phyloP scores from a whole-genome alignment of 2,113 vertebrate species.

The Lophius piscatorius region DNA sequence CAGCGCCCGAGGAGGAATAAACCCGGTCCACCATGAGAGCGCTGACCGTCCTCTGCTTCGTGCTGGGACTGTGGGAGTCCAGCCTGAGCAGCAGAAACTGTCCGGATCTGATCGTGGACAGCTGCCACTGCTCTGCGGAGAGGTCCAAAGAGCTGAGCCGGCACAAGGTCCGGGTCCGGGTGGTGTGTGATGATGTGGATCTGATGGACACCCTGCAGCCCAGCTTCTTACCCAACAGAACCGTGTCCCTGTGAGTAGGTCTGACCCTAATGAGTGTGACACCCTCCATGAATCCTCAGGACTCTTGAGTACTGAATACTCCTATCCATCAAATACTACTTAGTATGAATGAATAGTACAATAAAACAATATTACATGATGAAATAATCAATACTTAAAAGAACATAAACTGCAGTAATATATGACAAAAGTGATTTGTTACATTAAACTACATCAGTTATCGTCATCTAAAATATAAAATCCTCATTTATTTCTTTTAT shows the following conservation, averaged over 20 bases:
- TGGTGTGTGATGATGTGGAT: slow-evolving; percentile 85
- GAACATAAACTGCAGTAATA: too few species aligned
- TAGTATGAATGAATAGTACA: too few species aligned
- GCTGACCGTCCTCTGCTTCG: slow-evolving; percentile 65
- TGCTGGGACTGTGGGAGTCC: slow-evolving; percentile 68
- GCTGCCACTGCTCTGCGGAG: slow-evolving; percentile 87
- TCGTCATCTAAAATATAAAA: too few species aligned
- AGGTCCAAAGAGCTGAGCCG: slow-evolving; percentile 84
- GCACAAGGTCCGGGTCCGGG: slow-evolving; percentile 82
- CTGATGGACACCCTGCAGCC: slow-evolving; percentile 88
- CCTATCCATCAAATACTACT: too few species aligned
- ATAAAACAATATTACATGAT: too few species aligned
- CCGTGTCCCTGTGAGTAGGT: slow-evolving; percentile 88
- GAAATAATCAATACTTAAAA: too few species aligned
- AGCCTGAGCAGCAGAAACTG: slow-evolving; percentile 81
- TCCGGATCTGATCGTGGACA: slow-evolving; percentile 87
- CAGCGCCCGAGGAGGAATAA: too few species aligned
- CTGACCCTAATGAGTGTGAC: not conserved
- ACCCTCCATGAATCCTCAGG: not conserved
- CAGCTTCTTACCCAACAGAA: slow-evolving; percentile 84
- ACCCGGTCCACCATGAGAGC: slow-evolving; percentile 62
- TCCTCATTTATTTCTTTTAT: too few species aligned
- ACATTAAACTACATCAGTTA: too few species aligned
- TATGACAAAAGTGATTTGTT: too few species aligned
- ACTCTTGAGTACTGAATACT: not conserved